Conservation (phyloP, 2,888 invertebrate species). For the Stegophylla sp. region DNA sequence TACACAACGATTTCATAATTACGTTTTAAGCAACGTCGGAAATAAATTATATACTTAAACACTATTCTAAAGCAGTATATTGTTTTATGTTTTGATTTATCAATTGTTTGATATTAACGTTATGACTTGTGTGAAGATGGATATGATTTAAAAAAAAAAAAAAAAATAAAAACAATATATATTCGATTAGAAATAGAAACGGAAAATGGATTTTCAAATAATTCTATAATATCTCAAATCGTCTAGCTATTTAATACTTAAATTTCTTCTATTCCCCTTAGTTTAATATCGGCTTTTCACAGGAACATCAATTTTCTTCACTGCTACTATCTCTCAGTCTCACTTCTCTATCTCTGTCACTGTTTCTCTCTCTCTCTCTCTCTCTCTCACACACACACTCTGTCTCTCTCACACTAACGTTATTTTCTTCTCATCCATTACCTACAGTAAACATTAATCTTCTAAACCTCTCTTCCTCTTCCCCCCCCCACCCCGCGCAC, state of each 20-base stretch:
- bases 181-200: no score
- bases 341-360: background rate
- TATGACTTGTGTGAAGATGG: no score
- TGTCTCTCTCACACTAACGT: background rate
- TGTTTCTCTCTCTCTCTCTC: background rate
- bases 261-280: background rate
- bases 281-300: slow-evolving; percentile 18
- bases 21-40: no score
- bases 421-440: slow-evolving; percentile 42
- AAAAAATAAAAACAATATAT: no score
- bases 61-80: no score
- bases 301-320: slow-evolving; percentile 23
- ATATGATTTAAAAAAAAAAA: no score
- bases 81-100: no score
- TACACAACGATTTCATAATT: no score
- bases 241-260: background rate
- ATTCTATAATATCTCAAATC: background rate
- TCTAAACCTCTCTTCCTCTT: background rate
- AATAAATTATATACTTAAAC: no score
- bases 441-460: slow-evolving; percentile 43
- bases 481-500: no score
- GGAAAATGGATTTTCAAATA: slow-evolving; percentile 2
- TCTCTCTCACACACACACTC: background rate
- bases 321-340: background rate
- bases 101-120: no score